Evolutionary conservation across 2,888 invertebrate species (phyloP).

Genomic region (Venusia cambrica): DNA sequence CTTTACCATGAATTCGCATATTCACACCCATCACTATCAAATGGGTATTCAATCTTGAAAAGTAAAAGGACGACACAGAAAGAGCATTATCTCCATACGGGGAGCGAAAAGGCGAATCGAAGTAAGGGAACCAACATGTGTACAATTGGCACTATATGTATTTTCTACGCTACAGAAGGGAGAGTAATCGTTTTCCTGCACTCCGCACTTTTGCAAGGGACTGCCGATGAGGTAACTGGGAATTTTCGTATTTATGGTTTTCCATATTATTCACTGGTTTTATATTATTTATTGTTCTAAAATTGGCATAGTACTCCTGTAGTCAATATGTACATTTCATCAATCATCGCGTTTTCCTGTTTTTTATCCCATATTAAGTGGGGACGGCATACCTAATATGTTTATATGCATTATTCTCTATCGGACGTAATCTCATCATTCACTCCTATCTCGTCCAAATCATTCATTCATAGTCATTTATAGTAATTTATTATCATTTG

Average conservation of each 20-base stretch:
- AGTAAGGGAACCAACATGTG: slow-evolving; percentile 60
- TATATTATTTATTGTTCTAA: too few relatives aligned
- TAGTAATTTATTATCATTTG: too few relatives aligned
- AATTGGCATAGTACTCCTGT: too few relatives aligned
- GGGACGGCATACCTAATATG: too few relatives aligned
- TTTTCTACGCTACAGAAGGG: slow-evolving; percentile 44
- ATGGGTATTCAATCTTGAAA: slow-evolving; percentile 35
- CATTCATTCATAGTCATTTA: too few relatives aligned
- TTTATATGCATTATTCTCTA: too few relatives aligned
- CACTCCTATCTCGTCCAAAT: too few relatives aligned
- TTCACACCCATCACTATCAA: slow-evolving; percentile 25
- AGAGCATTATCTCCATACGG: slow-evolving; percentile 55
- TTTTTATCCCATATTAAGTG: too few relatives aligned
- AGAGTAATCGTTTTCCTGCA: slow-evolving; percentile 61
- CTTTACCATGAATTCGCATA: slow-evolving; percentile 23
- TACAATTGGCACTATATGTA: slow-evolving; percentile 64
- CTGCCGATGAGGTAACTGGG: slow-evolving; percentile 15
- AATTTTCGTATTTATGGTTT: slow-evolving; percentile 11
- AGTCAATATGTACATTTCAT: too few relatives aligned
- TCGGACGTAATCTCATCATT: too few relatives aligned
- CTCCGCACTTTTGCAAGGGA: slow-evolving; percentile 33
- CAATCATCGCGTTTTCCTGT: too few relatives aligned
- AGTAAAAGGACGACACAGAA: slow-evolving; percentile 52
- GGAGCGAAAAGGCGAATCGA: slow-evolving; percentile 46
- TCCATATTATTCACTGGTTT: slow-evolving; percentile 10